Conservation (phyloP, 2,888 invertebrate species). For the Mesochorus sp. region DNA sequence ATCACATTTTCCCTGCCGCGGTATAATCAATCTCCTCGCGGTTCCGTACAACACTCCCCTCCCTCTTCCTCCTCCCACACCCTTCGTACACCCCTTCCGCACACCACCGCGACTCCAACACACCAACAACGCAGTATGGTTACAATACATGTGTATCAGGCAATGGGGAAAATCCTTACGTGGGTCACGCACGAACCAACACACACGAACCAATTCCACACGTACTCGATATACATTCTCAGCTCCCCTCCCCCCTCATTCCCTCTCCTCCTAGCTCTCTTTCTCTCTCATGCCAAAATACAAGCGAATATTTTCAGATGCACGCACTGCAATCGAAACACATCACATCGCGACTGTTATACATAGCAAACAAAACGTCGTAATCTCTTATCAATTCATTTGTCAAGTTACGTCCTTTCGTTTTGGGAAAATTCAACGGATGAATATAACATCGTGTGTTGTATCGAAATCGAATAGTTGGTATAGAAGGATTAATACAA, state of each 20-base stretch:
- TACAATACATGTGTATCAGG: slow-evolving; percentile 35
- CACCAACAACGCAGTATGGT: slow-evolving; percentile 46
- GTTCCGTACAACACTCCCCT: slow-evolving; percentile 66
- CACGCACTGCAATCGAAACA: slow-evolving; percentile 21
- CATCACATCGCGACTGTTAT: not conserved
- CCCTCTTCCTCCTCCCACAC: slow-evolving; percentile 23
- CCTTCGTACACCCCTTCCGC: too few species aligned
- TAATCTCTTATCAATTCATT: not conserved
- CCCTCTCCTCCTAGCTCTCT: not conserved
- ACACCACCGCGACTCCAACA: slow-evolving; percentile 26
- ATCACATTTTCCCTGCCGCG: slow-evolving; percentile 81
- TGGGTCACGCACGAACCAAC: slow-evolving; percentile 55
- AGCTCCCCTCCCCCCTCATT: slow-evolving; percentile 29
- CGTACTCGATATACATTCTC: not conserved
- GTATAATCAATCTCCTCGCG: slow-evolving; percentile 81
- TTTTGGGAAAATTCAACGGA: not conserved
- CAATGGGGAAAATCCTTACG: slow-evolving; percentile 54
- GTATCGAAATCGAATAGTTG: not conserved
- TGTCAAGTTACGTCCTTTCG: not conserved
- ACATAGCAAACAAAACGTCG: not conserved
- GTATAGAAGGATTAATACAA: slow-evolving; percentile 39
- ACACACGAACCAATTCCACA: slow-evolving; percentile 11
- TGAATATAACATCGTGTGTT: slow-evolving; percentile 3
- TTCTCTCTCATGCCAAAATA: not conserved
- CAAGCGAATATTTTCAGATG: slow-evolving; percentile 49